Evolutionary conservation across 2,888 invertebrate species (phyloP), one percentile per base, ranked within the genome.

Genomic region (Athalia rosae): DNA sequence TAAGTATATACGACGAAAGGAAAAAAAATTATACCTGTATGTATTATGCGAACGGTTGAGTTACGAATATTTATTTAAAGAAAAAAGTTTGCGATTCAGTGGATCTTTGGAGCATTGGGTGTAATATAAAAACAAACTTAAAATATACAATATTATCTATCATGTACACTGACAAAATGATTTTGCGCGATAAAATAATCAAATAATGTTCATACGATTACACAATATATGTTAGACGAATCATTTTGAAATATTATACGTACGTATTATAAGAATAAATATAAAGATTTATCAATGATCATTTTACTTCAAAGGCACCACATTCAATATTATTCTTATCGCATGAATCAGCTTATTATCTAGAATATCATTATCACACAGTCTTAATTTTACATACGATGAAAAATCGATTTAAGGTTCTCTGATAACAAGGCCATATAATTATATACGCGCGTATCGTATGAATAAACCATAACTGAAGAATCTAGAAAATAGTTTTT

Each of bases 51-150:
- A 15, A 8, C 15, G 4, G n/a, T 13, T 28, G 79, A 80, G 80
- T 82, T 85, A 84, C 84, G 83, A 83, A 82, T 76, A 67, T 85
- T 84, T 84, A 84, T 85, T 85, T 83, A 28, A 28, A 28, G 28
- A 28, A 81, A 84, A 83, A 80, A 84, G 83, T 77, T 82, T 78
- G 82, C 83, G 66, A 81, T 81, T 81, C 80, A 67, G 78, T 81
- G 82, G 83, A 82, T 87, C 87, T 87, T 87, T 85, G 85, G 86
- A 80, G 80, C 79, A 67, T 7, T 64, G 15, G 43, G 11, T 50
- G 50, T 50, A 11, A 28, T 28, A 28, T 1, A 28, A 28, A 28
- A 28, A 28, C 28, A 28, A 28, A 28, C 28, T 28, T 28, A 28
- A 28, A 28, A 28, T 28, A 28, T 28, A 28, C 28, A 28, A 28